A percentile compares a stretch with the other conserved stretches of the same genome.
Conservation (phyloP, 2,888 invertebrate species). For the Brachypalpus laphriformis region DNA sequence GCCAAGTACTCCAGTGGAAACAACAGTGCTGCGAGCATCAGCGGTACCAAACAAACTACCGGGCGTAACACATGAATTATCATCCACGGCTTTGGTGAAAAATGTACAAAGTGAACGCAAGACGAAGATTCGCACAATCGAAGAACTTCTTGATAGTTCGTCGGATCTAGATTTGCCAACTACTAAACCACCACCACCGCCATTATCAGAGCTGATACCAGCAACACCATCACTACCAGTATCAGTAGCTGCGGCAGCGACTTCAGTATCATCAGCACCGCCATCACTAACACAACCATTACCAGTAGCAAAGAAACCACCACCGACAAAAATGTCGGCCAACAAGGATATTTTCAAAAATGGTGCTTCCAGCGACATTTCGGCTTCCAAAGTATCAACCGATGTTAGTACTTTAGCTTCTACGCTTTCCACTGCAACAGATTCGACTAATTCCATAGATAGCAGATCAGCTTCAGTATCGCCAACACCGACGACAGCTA, state of each 20-base stretch:
- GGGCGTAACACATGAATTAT: not conserved
- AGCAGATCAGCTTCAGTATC: conserved; percentile 29
- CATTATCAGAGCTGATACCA: not conserved
- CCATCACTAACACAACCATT: conserved; percentile 33
- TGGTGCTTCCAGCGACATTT: conserved; percentile 56
- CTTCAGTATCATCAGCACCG: conserved; percentile 34
- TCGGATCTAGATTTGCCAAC: conserved; percentile 63
- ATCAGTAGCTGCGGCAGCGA: conserved; percentile 19
- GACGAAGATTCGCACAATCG: conserved; percentile 45
- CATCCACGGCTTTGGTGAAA: not conserved
- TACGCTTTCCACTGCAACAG: not conserved
- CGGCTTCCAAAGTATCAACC: conserved; percentile 34
- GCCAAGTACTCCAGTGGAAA: not conserved
- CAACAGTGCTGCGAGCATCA: not conserved
- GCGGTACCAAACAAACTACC: not conserved
- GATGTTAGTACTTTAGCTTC: conserved; percentile 1
- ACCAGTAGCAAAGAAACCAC: conserved; percentile 29
- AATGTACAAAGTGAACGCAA: conserved; percentile 7
- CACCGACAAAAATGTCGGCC: conserved; percentile 36
- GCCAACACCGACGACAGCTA: conserved; percentile 45
- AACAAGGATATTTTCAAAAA: conserved; percentile 36
- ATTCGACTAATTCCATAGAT: not conserved
- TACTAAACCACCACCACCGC: conserved; percentile 42
- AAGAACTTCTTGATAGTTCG: conserved; percentile 59
- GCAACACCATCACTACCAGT: no score